A percentile compares a stretch with the other conserved stretches of the same genome.
phyloP scores from a whole-genome alignment of 2,797 vertebrate species.

The Pseudomugil tenellus region DNA sequence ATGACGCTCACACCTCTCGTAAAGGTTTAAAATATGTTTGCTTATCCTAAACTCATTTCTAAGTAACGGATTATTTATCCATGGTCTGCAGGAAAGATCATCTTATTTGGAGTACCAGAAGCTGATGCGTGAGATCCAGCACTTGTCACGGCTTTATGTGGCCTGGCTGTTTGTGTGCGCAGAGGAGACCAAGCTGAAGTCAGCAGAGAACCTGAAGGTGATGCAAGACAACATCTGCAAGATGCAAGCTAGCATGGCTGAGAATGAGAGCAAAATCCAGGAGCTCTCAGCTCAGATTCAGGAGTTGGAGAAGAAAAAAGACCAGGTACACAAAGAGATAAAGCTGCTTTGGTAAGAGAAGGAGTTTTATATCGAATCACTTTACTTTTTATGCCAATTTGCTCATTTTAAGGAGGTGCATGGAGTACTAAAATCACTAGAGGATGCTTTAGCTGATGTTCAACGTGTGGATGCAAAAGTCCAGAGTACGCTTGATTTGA shows the following conservation, averaged over 20 bases:
- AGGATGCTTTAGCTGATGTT: constrained; percentile 85
- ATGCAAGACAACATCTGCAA: constrained; percentile 83
- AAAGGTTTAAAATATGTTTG: not conserved
- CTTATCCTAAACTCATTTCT: not conserved
- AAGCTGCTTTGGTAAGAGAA: not conserved
- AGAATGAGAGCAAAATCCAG: constrained; percentile 84
- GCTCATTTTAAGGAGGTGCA: constrained; percentile 82
- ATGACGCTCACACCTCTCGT: too few species aligned
- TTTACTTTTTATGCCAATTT: not conserved
- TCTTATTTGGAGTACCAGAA: constrained; percentile 95
- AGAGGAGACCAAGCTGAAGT: constrained; percentile 88
- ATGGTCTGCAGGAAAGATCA: constrained; percentile 83
- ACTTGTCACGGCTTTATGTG: constrained; percentile 86
- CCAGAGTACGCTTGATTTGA: constrained; percentile 90
- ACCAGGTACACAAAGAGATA: constrained; percentile 79
- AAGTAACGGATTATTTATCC: not conserved
- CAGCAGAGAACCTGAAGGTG: constrained; percentile 82
- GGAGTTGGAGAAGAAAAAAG: constrained; percentile 87
- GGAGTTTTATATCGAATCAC: not conserved
- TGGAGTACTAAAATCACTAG: constrained; percentile 82
- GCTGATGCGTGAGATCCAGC: constrained; percentile 87
- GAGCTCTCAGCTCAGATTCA: constrained; percentile 86
- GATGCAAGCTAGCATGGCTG: constrained; percentile 81
- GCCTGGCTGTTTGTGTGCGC: constrained; percentile 91
- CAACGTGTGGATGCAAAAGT: constrained; percentile 89